Percentiles rank a stretch among this genome's conserved stretches.
These are phyloP conservation scores for Peromyscus nudipes DNA, from an alignment of 2,797 vertebrate species.

Conservation along the genomic window DNA sequence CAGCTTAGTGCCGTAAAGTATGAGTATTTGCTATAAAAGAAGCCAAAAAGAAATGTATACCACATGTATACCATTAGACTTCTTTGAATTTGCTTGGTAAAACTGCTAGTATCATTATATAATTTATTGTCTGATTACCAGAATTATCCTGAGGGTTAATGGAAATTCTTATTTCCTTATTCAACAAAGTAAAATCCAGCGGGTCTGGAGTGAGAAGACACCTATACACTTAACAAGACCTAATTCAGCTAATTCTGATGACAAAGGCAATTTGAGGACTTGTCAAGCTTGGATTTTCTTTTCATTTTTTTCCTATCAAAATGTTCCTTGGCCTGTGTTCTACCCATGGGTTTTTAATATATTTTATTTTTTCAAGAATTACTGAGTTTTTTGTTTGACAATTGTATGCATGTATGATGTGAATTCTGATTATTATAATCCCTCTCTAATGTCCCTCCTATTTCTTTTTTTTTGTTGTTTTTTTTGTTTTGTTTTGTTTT, in stretches of 20 bases:
- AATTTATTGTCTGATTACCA: conserved; percentile 19
- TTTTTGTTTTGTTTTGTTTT: too few relatives aligned
- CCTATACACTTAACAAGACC: neutral
- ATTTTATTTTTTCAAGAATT: neutral
- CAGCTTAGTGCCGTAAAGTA: neutral
- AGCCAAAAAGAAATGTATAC: conserved; percentile 43
- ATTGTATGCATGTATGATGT: neutral
- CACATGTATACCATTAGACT: neutral
- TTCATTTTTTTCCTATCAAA: neutral
- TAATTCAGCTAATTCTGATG: neutral
- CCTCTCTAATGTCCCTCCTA: neutral
- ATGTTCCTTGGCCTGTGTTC: neutral
- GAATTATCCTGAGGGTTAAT: neutral
- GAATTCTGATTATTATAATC: neutral
- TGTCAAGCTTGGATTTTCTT: neutral
- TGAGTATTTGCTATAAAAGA: neutral
- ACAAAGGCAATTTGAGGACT: conserved; percentile 1
- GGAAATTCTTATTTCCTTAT: conserved; percentile 23
- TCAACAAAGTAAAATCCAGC: conserved; percentile 12
- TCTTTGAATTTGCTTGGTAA: neutral
- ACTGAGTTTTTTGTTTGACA: neutral
- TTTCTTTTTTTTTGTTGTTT: too few relatives aligned
- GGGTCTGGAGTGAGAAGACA: neutral
- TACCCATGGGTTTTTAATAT: neutral
- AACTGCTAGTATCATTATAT: neutral